Conservation (phyloP, 2,797 vertebrate genomes). For the Siniperca scherzeri region DNA sequence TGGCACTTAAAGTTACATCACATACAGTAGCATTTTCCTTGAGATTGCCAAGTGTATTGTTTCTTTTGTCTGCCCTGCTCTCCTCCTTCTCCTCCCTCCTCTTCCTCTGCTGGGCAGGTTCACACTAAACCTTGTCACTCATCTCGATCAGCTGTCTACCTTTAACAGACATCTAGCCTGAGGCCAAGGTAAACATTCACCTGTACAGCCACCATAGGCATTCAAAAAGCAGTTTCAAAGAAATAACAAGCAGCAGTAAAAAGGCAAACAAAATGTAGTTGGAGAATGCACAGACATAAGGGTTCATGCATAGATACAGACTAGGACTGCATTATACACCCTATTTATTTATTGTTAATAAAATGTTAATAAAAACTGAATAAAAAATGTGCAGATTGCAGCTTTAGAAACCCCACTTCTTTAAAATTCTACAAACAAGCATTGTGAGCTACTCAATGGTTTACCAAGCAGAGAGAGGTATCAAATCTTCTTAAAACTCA, state of each 20-base stretch:
- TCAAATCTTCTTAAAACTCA: too few relatives aligned
- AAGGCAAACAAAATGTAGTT: not conserved
- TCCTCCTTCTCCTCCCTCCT: not conserved
- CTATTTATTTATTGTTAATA: not conserved
- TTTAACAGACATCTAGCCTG: not conserved
- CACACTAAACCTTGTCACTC: not conserved
- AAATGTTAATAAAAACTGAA: not conserved
- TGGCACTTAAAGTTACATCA: not conserved
- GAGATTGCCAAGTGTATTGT: not conserved
- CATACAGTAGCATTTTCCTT: not conserved
- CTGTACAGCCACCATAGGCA: not conserved
- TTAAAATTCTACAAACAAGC: not conserved
- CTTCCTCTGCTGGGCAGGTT: not conserved
- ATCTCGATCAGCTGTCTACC: conserved; percentile 1
- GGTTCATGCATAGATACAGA: not conserved
- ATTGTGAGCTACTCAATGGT: not conserved
- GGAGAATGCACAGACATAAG: not conserved
- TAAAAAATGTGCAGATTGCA: too few relatives aligned
- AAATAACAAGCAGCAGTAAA: not conserved
- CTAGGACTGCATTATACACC: not conserved
- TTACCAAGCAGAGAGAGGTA: too few relatives aligned
- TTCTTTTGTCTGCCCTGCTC: conserved; percentile 1
- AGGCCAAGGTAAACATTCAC: not conserved
- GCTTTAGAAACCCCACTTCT: not conserved
- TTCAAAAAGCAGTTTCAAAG: not conserved